Base-by-base conservation (phyloP, 2,888 invertebrate genomes). In the Tenthredo distinguenda region DNA sequence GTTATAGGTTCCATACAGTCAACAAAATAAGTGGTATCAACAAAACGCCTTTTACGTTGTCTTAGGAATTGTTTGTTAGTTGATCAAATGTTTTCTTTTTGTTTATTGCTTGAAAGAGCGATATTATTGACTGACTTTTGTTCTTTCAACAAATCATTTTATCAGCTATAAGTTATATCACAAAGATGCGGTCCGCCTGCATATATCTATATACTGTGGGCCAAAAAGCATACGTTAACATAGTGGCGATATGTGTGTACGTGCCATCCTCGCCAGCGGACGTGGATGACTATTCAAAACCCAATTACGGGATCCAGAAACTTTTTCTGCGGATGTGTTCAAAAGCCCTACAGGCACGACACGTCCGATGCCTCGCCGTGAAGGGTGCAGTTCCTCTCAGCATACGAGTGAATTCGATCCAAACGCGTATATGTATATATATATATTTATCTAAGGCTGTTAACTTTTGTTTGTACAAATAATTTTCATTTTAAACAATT, bases 271-370 rank as follows among this genome's bases (percentile, higher is more conserved):
- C 26, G 26, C 10, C 1, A 62, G 62, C 62, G 62, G 26, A 62
- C 62, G 62, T 62, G 62, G 62, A 62, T 31, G 62, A 26, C 12
- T 62, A 68, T 68, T 68, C 31, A 34, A 74, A 74, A 43, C 43
- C 21, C n/a, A 43, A 74, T 74, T 21, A 74, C 72, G 21, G 26
- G 26, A 74, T 74, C 72, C 40, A 7, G 43, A 21, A 74, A 74
- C 72, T 74, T 40, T 43, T 74, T 43, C 21, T n/a, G 10, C 10
- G 31, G 7, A 74, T n/a, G 18, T 40, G 40, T 21, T n/a, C 9
- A 43, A 43, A 74, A 74, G 72, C 40, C 72, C 72, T 26, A 21
- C 40, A 74, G 43, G n/a, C 72, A 74, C 21, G n/a, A 26, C 72
- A 74, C 43, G 71, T 71, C 37, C 37, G 71, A 71, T 71, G 71